Base-by-base conservation (phyloP, 2,888 invertebrate species). In the Leptinotarsa tumamoca region DNA sequence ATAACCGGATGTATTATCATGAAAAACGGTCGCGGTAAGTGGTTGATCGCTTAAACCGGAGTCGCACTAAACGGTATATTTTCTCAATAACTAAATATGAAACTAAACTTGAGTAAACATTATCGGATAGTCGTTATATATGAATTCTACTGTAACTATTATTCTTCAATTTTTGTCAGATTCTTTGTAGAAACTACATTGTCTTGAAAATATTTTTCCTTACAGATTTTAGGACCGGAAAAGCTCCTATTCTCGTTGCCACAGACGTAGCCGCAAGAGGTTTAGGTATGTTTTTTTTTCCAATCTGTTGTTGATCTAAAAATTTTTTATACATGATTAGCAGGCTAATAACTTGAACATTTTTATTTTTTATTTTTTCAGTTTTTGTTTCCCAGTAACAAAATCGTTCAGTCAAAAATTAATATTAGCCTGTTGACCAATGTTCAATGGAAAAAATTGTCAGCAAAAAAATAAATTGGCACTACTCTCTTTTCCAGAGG, bases 261-360 rank as follows among this genome's bases (percentile, higher is more conserved):
- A 98, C 98, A 61, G 98, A 98, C 89, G 98, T 98, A 80, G 98
- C 98, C 76, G 97, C 97, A 70, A 91, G 97, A 87, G 97, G 97
- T 85, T 91, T 97, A 91, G 97, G 97, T 97, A 92, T 89, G 94
- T 92, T 68, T 23, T 71, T 67, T 56, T 18, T 13, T 63, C 4
- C 18, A 52, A 43, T 18, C 18, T 23, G 0, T 54, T 54, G 3
- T 18, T n/a, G 69, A 54, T 33, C 18, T 54, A 14, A n/a, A 51
- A 1, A 13, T 27, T 49, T 78, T 77, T 63, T 68, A 77, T 67
- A 79, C 78, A 78, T 84, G 82, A 83, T 83, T 85, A 83, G 83
- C 86, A 85, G 85, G 86, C 84, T 86, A 85, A 85, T 86, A 85
- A 63, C 68, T 79, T 80, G 79, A 81, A 78, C 75, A 78, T 80